phyloP scores from a whole-genome alignment of 2,888 invertebrate species.

The Pristionchus entomophagus region DNA sequence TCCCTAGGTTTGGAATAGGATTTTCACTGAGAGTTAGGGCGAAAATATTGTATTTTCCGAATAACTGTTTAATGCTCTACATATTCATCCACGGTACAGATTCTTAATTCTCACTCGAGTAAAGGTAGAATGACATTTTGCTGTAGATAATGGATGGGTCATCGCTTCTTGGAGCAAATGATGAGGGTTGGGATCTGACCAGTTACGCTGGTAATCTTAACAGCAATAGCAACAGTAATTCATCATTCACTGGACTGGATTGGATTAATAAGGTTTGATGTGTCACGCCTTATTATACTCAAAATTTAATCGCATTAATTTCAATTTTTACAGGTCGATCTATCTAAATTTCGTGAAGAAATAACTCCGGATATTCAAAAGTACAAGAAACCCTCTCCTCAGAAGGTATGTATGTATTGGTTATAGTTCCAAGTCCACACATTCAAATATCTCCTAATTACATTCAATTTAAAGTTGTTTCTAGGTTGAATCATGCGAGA shows the following conservation, averaged over 20 bases:
- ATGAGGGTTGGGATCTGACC: neutral
- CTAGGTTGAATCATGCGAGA: slow-evolving; percentile 76
- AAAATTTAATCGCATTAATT: neutral
- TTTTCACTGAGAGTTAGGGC: too few relatives aligned
- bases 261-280: neutral
- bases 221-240: neutral
- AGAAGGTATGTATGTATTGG: neutral
- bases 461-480: too few relatives aligned
- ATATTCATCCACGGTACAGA: too few relatives aligned
- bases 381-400: neutral
- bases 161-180: neutral
- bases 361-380: neutral
- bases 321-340: slow-evolving; percentile 27
- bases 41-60: too few relatives aligned
- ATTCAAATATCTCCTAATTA: too few relatives aligned
- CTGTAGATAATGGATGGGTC: neutral
- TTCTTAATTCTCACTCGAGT: too few relatives aligned
- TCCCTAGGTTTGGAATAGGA: too few relatives aligned
- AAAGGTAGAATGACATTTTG: too few relatives aligned
- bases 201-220: neutral
- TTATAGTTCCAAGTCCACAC: neutral
- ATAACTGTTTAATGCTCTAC: too few relatives aligned
- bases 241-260: neutral
- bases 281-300: neutral
- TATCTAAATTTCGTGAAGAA: slow-evolving; percentile 28